Evolutionary conservation across 2,888 invertebrate species (phyloP).

Genomic region (Gonocerus acuteangulatus): DNA sequence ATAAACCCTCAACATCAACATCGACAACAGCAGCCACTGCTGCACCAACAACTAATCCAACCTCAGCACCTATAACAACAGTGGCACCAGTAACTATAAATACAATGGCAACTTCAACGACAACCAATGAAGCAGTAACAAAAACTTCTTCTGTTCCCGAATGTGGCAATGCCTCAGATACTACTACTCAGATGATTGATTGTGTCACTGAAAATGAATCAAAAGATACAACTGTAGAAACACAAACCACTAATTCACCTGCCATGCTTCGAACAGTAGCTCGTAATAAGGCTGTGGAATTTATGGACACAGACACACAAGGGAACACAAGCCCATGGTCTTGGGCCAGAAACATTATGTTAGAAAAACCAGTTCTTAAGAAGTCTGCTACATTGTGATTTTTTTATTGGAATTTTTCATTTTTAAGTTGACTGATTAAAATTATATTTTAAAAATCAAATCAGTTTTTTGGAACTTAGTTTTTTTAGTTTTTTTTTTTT

Average conservation of each 20-base stretch:
- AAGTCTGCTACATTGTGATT: conserved; percentile 37
- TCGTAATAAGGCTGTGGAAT: conserved; percentile 3
- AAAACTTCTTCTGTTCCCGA: neutral
- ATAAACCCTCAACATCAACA: conserved; percentile 6
- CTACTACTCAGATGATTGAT: neutral
- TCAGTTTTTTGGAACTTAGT: neutral
- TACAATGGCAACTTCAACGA: neutral
- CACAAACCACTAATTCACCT: neutral
- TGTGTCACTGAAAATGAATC: conserved; percentile 11
- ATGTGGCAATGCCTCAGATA: conserved; percentile 1
- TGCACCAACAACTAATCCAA: conserved; percentile 1
- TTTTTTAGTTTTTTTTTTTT: neutral
- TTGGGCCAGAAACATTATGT: conserved; percentile 39
- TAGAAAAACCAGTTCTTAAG: conserved; percentile 40
- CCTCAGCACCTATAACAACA: neutral
- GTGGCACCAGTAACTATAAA: no score
- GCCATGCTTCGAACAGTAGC: neutral
- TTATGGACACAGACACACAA: conserved; percentile 9
- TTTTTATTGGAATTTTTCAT: neutral
- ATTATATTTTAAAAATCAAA: conserved; percentile 13
- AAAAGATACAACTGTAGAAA: conserved; percentile 4
- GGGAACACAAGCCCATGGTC: conserved; percentile 38
- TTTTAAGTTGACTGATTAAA: conserved; percentile 11
- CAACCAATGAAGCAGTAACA: neutral
- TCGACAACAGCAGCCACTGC: conserved; percentile 16